Evolutionary conservation across 2,113 vertebrate species (phyloP), one percentile per base, ranked within the genome.

Genomic region (Periophthalmus modestus): DNA sequence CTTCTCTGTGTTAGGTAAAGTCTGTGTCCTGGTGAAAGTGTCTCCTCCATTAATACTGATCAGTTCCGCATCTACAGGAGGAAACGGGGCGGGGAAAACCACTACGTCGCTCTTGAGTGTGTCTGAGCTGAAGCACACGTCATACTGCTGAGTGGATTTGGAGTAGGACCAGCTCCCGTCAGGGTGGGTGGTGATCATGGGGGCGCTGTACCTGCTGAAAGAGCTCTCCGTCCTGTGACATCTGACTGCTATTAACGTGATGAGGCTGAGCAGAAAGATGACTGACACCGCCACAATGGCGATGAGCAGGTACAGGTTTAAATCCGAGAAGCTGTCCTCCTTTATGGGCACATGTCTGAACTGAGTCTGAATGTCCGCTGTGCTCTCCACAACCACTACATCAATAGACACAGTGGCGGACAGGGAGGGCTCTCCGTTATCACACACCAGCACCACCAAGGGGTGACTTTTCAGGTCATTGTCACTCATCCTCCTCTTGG

Each of bases 41-140:
- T 90, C 91, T 19, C 66, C 82, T 78, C 81, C 89, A 0, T 90
- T 89, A 34, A 90, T 90, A 80, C 85, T 91, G 75, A 93, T 90
- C n/a, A 91, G 75, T 14, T 93, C 90, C 3, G 9, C 85, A 13
- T 93, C 89, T 73, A 69, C 84, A 73, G 85, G 81, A 0, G 87
- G 84, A 83, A 83, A 91, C 0, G 82, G 77, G 0, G 79, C 70
- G 0, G 89, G 90, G 23, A 87, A 91, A 10, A 93, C 88, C 9
- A 91, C 86, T 0, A 92, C 74, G 10, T 91, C 91, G 82, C 91
- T 92, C 75, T 90, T 91, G 66, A 91, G 74, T 0, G 91, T 91
- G 88, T 92, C 91, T 81, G 91, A 91, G 73, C 82, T 91, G 87
- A 92, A 91, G 66, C 91, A 91, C 74, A 91, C 89, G 58, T 92